Base-by-base conservation (phyloP, 2,797 vertebrate genomes). In the Chanos chanos region DNA sequence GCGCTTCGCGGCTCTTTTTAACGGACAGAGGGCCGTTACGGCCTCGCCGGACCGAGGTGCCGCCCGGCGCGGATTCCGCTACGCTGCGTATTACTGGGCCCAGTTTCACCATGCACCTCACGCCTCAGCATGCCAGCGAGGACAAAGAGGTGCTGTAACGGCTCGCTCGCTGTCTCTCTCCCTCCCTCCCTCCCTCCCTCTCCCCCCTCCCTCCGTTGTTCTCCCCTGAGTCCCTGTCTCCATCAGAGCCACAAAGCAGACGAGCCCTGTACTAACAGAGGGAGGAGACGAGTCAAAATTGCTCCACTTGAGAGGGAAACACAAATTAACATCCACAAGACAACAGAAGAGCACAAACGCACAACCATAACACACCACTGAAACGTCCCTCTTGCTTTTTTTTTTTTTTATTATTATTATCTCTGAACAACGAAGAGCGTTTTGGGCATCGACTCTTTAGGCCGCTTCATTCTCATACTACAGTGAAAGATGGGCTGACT, bases 401-500 rank as follows among this genome's bases (percentile, higher is more conserved):
- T n/a, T n/a, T n/a, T n/a, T n/a, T n/a, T n/a, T n/a, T n/a, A n/a
- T n/a, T n/a, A n/a, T n/a, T n/a, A n/a, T n/a, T n/a, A n/a, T n/a
- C n/a, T n/a, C n/a, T n/a, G n/a, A n/a, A n/a, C n/a, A n/a, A n/a
- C n/a, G n/a, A n/a, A n/a, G n/a, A n/a, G n/a, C n/a, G n/a, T n/a
- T n/a, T n/a, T n/a, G n/a, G n/a, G n/a, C n/a, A n/a, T n/a, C n/a
- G n/a, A n/a, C n/a, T n/a, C n/a, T n/a, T n/a, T n/a, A n/a, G n/a
- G n/a, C n/a, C n/a, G n/a, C n/a, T n/a, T n/a, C n/a, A n/a, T n/a
- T n/a, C n/a, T n/a, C n/a, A n/a, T n/a, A n/a, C n/a, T n/a, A n/a
- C n/a, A 36, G 18, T 49, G 27, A 49, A 30, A 19, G 19, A 44
- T 22, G 37, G 47, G 45, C 33, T 53, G 49, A 49, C 16, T 34